A percentile compares a stretch with the other conserved stretches of the same genome.
Evolutionary conservation across 2,797 vertebrate species (phyloP).

Genomic region (Gymnocypris eckloni): DNA sequence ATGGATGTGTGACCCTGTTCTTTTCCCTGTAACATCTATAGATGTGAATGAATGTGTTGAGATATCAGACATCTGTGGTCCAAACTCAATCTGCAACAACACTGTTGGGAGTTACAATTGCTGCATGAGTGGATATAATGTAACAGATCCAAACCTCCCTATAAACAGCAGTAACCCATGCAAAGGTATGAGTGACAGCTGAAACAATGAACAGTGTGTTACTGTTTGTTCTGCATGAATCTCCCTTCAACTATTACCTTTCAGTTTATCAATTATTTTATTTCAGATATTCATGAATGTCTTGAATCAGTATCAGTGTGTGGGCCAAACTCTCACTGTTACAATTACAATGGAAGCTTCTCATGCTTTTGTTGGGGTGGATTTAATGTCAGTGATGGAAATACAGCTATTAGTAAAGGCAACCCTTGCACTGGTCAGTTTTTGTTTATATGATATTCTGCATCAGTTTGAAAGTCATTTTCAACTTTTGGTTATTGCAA

Average conservation of each 20-base stretch:
- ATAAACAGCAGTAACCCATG: slow-evolving; percentile 18
- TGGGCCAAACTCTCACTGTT: slow-evolving; percentile 1
- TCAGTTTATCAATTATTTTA: neutral
- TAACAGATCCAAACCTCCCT: neutral
- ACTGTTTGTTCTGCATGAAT: neutral
- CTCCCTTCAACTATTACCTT: neutral
- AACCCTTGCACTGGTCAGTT: slow-evolving; percentile 28
- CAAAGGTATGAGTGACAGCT: slow-evolving; percentile 42
- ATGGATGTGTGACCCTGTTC: too few relatives aligned
- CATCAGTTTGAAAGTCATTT: neutral
- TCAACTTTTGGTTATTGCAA: neutral
- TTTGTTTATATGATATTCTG: neutral
- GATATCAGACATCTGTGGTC: slow-evolving; percentile 20
- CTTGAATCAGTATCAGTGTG: slow-evolving; percentile 22
- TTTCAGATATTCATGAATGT: slow-evolving; percentile 35
- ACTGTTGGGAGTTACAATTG: slow-evolving; percentile 26
- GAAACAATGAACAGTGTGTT: neutral
- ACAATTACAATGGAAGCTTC: slow-evolving; percentile 27
- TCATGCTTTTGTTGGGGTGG: slow-evolving; percentile 9
- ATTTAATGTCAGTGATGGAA: neutral
- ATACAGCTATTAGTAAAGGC: too few relatives aligned
- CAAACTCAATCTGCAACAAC: slow-evolving; percentile 42
- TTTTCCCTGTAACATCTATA: too few relatives aligned
- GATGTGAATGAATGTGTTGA: slow-evolving; percentile 36
- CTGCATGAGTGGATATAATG: slow-evolving; percentile 14